A percentile compares a stretch with the other conserved stretches of the same genome.
These are phyloP conservation scores for Oostethus manadensis DNA, from an alignment of 2,113 vertebrate genomes.

Conservation along the genomic window DNA sequence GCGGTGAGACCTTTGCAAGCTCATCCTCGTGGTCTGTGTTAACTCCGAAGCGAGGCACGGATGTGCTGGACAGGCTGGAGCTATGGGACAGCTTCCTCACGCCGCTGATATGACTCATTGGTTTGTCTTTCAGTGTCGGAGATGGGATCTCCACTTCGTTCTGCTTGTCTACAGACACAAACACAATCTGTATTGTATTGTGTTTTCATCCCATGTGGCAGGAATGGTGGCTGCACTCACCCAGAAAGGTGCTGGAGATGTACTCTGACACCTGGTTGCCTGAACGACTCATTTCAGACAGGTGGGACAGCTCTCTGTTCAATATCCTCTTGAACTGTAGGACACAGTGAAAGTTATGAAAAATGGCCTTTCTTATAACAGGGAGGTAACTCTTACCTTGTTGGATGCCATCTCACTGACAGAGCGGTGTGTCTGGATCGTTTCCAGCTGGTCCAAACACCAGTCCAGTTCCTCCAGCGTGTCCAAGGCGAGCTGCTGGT, in stretches of 20 bases:
- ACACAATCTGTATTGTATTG: neutral
- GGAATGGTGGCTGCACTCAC: slow-evolving; percentile 62
- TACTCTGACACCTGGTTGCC: slow-evolving; percentile 79
- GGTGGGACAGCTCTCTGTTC: slow-evolving; percentile 83
- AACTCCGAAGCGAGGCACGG: slow-evolving; percentile 82
- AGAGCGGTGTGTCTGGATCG: slow-evolving; percentile 83
- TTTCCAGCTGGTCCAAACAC: slow-evolving; percentile 93
- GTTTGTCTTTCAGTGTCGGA: slow-evolving; percentile 66
- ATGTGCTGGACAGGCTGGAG: slow-evolving; percentile 65
- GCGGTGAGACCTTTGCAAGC: slow-evolving; percentile 73
- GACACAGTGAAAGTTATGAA: neutral
- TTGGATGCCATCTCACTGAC: slow-evolving; percentile 78
- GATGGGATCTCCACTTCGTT: slow-evolving; percentile 67
- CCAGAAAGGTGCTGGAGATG: slow-evolving; percentile 85
- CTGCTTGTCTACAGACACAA: slow-evolving; percentile 60
- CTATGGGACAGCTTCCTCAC: slow-evolving; percentile 70
- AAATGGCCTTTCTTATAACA: neutral
- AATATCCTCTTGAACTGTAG: slow-evolving; percentile 87
- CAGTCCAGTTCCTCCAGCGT: slow-evolving; percentile 90
- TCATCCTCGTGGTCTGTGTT: slow-evolving; percentile 79
- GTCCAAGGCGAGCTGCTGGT: slow-evolving; percentile 81
- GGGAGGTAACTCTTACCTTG: slow-evolving; percentile 53
- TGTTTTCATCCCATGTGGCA: neutral
- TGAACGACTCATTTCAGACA: slow-evolving; percentile 75
- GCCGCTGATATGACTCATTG: slow-evolving; percentile 69